phyloP scores from a whole-genome alignment of 2,888 invertebrate species.

The Leuctra nigra region DNA sequence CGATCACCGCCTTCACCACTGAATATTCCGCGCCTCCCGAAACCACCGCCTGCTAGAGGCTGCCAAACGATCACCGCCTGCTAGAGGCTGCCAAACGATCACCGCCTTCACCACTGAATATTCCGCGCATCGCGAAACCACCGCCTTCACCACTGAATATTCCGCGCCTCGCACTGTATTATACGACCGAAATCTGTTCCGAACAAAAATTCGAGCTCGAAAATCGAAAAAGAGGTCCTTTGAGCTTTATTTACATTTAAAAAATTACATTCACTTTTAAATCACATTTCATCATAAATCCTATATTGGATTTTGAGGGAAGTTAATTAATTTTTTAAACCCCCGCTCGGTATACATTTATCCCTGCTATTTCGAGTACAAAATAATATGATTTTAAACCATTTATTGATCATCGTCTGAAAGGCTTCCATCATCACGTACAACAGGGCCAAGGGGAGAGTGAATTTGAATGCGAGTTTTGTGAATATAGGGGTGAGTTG shows the following conservation, averaged over 20 bases:
- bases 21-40: too few species aligned
- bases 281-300: conserved; percentile 19
- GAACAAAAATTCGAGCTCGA: conserved; percentile 1
- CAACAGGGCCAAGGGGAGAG: neutral
- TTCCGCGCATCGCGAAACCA: too few species aligned
- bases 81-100: too few species aligned
- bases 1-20: too few species aligned
- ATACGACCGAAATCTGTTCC: too few species aligned
- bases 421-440: conserved; percentile 16
- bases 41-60: too few species aligned
- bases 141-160: too few species aligned
- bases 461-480: conserved; percentile 17
- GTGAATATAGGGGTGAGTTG: conserved; percentile 5
- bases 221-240: conserved; percentile 2
- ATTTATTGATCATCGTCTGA: conserved; percentile 10
- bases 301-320: conserved; percentile 12
- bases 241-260: conserved; percentile 13
- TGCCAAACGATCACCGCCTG: too few species aligned
- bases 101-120: too few species aligned
- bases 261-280: conserved; percentile 12
- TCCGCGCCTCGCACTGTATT: too few species aligned
- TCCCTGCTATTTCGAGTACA: conserved; percentile 5
- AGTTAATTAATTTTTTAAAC: conserved; percentile 17
- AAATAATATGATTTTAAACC: conserved; percentile 8
- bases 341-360: neutral